Evolutionary conservation across 2,888 invertebrate genomes (phyloP).

Genomic region (Ennomos fuscantarius): DNA sequence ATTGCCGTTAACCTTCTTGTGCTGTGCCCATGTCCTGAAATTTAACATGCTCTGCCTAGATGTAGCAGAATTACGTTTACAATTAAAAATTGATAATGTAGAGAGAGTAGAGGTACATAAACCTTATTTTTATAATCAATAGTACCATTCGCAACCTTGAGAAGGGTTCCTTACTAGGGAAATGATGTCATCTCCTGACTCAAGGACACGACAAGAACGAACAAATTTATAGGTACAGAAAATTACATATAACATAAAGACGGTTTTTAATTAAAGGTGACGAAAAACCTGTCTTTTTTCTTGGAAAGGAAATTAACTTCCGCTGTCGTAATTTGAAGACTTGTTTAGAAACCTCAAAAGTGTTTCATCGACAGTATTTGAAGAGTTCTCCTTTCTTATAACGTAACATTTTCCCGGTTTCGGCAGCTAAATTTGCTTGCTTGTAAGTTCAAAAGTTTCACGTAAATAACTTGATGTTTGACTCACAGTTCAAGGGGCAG

Average conservation of each 20-base stretch:
- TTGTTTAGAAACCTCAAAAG: slow-evolving; percentile 32
- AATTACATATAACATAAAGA: not conserved
- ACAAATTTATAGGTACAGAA: slow-evolving; percentile 2
- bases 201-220: slow-evolving; percentile 18
- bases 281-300: slow-evolving; percentile 21
- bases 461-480: not conserved
- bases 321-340: slow-evolving; percentile 42
- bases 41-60: slow-evolving; percentile 9
- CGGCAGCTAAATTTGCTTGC: not conserved
- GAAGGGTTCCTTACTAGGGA: slow-evolving; percentile 18
- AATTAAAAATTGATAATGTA: too few relatives aligned
- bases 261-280: slow-evolving; percentile 7
- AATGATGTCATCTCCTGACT: slow-evolving; percentile 34
- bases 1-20: not conserved
- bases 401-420: too few relatives aligned
- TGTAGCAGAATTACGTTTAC: slow-evolving; percentile 4
- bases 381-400: too few relatives aligned
- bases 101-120: too few relatives aligned
- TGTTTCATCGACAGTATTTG: slow-evolving; percentile 4
- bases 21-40: not conserved
- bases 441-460: not conserved
- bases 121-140: slow-evolving; percentile 24
- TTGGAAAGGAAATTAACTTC: slow-evolving; percentile 44
- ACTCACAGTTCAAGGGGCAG: slow-evolving; percentile 4
- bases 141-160: slow-evolving; percentile 28